Evolutionary conservation across 2,113 vertebrate species (phyloP), one percentile per base, ranked within the genome.

Genomic region (Ifrita kowaldi): DNA sequence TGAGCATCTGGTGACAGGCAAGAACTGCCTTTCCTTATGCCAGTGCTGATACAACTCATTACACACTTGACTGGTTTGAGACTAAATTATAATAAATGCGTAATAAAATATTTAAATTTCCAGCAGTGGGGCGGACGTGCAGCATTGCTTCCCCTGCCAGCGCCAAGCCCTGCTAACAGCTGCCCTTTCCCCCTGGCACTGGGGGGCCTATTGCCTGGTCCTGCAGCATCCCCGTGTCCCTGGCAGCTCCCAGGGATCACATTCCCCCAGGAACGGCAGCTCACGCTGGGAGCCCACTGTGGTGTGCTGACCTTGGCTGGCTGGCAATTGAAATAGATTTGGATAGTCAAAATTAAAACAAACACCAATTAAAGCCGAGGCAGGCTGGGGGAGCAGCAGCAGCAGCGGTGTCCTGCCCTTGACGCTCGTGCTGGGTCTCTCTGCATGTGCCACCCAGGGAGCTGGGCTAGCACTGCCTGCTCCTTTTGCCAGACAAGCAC

Each of bases 361-460:
- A 82, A 41, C 39, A 20, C 13, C 35, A 65, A 28, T 30, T 13
- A 24, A 18, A 62, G 30, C 11, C 1, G 3, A 39, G 46, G 69
- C 49, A 3, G 44, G n/a, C 33, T 14, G 24, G 30, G 20, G 49
- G 7, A 84, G 26, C 57, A 56, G 78, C 28, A 83, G 28, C 42
- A 35, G 78, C 24, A 79, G 32, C 37, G n/a, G 44, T 1, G 13
- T 11, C 50, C 65, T 78, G 9, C 24, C 59, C 46, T 47, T 2
- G 2, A 1, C 4, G 0, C 20, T 17, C 0, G 0, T 6, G 22
- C 35, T 30, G 64, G 41, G 0, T 60, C 46, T 60, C 55, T n/a
- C 71, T 1, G 2, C 41, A 42, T 0, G 5, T 24, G 55, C 16
- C 5, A 1, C 7, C 13, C 1, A 4, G 47, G 57, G 32, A 56